Percentiles rank a stretch among this genome's conserved stretches.
Conservation (phyloP, 2,888 invertebrate species). For the Leptinotarsa haldemani region DNA sequence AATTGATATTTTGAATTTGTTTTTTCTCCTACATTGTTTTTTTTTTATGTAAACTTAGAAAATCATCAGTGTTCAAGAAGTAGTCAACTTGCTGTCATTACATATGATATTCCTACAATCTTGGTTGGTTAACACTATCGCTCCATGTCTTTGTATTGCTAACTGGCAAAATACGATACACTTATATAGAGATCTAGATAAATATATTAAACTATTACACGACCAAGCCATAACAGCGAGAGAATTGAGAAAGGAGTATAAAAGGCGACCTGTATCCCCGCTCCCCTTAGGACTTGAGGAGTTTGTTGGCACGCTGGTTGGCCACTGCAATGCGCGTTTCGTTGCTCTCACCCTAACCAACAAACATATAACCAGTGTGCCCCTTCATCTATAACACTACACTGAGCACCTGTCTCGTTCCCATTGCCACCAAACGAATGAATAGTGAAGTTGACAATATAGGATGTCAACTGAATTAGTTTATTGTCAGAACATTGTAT, state of each 20-base stretch:
- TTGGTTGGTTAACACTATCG: neutral
- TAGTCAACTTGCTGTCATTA: neutral
- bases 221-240: conserved; percentile 60
- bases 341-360: conserved; percentile 86
- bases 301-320: conserved; percentile 96
- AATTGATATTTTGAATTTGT: neutral
- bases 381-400: conserved; percentile 40
- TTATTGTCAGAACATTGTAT: conserved; percentile 1
- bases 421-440: neutral
- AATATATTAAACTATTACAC: conserved; percentile 38
- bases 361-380: conserved; percentile 61
- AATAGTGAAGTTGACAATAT: neutral
- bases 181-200: conserved; percentile 23
- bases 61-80: neutral
- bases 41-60: neutral
- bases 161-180: conserved; percentile 9
- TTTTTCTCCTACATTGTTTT: neutral
- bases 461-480: neutral
- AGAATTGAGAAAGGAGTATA: conserved; percentile 63
- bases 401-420: conserved; percentile 22
- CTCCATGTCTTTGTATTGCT: conserved; percentile 2
- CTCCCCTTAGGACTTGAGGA: conserved; percentile 79
- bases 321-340: conserved; percentile 96
- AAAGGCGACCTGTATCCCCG: conserved; percentile 60
- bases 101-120: neutral